Conservation (phyloP, 2,888 invertebrate species). For the Deroplatys truncata region DNA sequence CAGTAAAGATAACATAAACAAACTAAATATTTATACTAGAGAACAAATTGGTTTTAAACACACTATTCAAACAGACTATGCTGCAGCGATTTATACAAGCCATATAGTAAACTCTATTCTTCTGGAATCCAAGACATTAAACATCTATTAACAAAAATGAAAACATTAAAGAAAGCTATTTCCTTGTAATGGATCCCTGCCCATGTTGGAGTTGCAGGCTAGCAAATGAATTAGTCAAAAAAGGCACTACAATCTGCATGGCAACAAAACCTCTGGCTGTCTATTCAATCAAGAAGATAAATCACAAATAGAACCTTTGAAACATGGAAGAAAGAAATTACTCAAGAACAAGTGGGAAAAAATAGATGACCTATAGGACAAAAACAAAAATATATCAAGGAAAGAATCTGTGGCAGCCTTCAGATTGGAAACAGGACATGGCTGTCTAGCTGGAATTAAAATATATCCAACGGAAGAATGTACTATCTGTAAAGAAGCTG, state of each 20-base stretch:
- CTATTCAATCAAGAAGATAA: too few species aligned
- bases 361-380: neutral
- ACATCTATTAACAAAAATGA: conserved; percentile 9
- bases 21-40: too few species aligned
- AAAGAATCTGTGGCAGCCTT: too few species aligned
- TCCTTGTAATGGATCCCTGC: neutral
- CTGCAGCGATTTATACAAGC: too few species aligned
- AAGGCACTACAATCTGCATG: neutral
- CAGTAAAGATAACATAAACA: too few species aligned
- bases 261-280: neutral
- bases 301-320: neutral
- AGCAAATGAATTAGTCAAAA: neutral
- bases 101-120: conserved; percentile 4
- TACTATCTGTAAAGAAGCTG: neutral
- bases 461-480: neutral
- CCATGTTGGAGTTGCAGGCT: neutral
- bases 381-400: neutral
- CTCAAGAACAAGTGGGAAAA: neutral
- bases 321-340: neutral
- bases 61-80: too few species aligned
- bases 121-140: conserved; percentile 19
- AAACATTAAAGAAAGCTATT: neutral
- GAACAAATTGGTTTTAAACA: too few species aligned
- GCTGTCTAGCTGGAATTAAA: neutral
- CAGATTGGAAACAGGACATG: too few species aligned